Percentiles rank a stretch among this genome's conserved stretches.
Conservation (phyloP, 2,888 invertebrate species). For the Eubasilissa splendida region DNA sequence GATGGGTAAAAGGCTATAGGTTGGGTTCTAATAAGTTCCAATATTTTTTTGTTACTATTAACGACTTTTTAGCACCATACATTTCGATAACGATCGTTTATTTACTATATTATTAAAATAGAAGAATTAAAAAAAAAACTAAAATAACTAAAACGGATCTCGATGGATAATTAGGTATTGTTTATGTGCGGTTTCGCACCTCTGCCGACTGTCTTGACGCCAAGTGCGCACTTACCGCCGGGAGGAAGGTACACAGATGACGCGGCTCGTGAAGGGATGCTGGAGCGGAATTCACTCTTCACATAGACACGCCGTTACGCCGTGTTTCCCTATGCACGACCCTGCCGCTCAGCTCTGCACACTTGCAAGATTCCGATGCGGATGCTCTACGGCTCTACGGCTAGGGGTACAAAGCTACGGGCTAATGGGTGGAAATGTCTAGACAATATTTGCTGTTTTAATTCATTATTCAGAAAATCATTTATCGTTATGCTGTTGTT, state of each 20-base stretch:
- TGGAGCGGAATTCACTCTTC: background rate
- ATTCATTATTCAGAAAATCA: background rate
- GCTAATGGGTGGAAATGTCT: slow-evolving; percentile 31
- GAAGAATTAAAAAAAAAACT: no score
- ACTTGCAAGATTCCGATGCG: slow-evolving; percentile 3
- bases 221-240: slow-evolving; percentile 52
- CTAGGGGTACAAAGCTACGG: background rate
- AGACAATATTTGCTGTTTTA: slow-evolving; percentile 12
- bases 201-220: slow-evolving; percentile 43
- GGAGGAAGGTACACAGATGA: slow-evolving; percentile 44
- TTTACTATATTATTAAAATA: no score
- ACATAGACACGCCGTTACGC: no score
- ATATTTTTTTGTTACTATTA: no score
- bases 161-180: no score
- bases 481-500: background rate
- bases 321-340: slow-evolving; percentile 10
- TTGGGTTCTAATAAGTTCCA: no score
- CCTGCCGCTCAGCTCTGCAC: slow-evolving; percentile 10
- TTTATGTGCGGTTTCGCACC: slow-evolving; percentile 32
- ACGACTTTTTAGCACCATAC: no score
- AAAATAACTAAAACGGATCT: no score
- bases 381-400: background rate
- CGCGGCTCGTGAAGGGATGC: slow-evolving; percentile 33
- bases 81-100: no score
- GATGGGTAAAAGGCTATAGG: no score